Base-by-base conservation (phyloP, 2,113 vertebrate species). In the Nothobranchius furzeri region DNA sequence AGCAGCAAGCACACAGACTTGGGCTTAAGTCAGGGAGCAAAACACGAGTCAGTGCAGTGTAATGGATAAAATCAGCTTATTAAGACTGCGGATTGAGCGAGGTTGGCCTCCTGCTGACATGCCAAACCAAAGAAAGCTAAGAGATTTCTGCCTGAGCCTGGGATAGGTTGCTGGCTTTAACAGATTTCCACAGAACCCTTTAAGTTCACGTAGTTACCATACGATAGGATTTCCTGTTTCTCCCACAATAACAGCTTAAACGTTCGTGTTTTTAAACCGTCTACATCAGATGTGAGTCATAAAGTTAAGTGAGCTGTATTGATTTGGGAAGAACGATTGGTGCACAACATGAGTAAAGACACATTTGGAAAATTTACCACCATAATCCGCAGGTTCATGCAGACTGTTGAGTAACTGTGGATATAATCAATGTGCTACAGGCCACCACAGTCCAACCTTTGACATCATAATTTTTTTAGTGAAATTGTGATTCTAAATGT, bases 221-320 rank as follows among this genome's bases (percentile, higher is more conserved):
- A 30, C 55, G 52, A 47, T 40, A 49, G 74, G 45, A 56, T 53
- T 45, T 60, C 47, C 10, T 43, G 20, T 43, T 52, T 25, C 62
- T 64, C 35, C 62, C 48, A 61, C 57, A 46, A 20, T 12, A 9
- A 51, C 4, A 58, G 60, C 53, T 66, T 30, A 66, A 63, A 13
- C 37, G 57, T 55, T 49, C 7, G 35, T 64, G 72, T 66, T 79
- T 82, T 80, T 68, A 64, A 79, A 56, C 63, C 55, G 2, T 40
- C n/a, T 46, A 48, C 63, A 64, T 55, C 66, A 48, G 8, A 60
- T 53, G 47, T 20, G 13, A 53, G 56, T 49, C 7, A 12, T 49
- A 58, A 68, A 42, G 45, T 59, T 67, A 77, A 52, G 43, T 42
- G 51, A 53, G 56, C 60, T 60, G 53, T 53, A 45, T 30, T 60